phyloP scores from a whole-genome alignment of 2,113 vertebrate species.

The Corydoras sp. region DNA sequence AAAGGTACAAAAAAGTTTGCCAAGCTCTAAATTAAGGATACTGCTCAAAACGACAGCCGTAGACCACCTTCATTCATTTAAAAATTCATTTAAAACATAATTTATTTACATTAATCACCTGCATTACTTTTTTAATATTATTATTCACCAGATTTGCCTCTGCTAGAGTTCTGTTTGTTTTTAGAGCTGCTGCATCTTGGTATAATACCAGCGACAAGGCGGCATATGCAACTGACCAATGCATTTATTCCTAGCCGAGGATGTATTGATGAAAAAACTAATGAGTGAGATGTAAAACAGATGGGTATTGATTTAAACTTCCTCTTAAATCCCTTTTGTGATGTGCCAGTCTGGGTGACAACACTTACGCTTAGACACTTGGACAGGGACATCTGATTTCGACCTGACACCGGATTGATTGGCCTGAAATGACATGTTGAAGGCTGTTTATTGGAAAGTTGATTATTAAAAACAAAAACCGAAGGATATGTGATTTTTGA shows the following conservation, averaged over 20 bases:
- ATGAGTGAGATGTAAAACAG: slow-evolving; percentile 47
- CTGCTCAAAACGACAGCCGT: too few species aligned
- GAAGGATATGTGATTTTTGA: neutral
- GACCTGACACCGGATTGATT: neutral
- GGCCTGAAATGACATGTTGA: neutral
- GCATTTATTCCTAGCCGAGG: slow-evolving; percentile 29
- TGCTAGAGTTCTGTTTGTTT: neutral
- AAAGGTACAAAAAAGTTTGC: too few species aligned
- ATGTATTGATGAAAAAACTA: slow-evolving; percentile 48
- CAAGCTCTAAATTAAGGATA: too few species aligned
- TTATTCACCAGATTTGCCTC: neutral
- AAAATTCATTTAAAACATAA: too few species aligned
- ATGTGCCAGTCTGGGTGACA: slow-evolving; percentile 44
- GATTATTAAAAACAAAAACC: too few species aligned
- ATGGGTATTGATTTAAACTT: slow-evolving; percentile 53
- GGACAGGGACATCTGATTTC: slow-evolving; percentile 30
- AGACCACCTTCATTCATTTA: too few species aligned
- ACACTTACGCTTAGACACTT: slow-evolving; percentile 28
- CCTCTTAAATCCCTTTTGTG: slow-evolving; percentile 41
- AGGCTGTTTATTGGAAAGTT: too few species aligned
- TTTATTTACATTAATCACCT: too few species aligned
- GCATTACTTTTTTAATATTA: too few species aligned
- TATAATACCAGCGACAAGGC: neutral
- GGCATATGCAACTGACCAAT: slow-evolving; percentile 17
- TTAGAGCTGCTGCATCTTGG: neutral